Evolutionary conservation across 2,888 invertebrate species (phyloP).

Genomic region (Coronaproctus castanopsis): DNA sequence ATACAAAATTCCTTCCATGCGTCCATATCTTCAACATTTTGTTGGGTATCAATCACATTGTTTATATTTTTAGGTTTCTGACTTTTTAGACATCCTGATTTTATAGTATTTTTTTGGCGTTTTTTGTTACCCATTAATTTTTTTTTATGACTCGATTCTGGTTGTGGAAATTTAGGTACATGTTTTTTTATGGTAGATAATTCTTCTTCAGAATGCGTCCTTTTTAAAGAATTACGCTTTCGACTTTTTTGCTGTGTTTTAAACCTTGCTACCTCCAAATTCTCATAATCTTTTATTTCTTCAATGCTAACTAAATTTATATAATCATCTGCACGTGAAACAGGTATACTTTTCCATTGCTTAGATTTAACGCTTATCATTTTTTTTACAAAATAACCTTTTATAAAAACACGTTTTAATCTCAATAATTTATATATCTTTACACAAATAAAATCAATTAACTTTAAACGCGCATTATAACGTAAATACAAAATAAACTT

Average conservation of each 20-base stretch:
- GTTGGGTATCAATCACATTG: neutral
- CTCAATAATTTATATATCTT: too few species aligned
- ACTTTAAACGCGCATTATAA: too few species aligned
- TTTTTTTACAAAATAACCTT: too few species aligned
- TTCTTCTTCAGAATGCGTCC: too few species aligned
- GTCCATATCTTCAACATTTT: constrained; percentile 1
- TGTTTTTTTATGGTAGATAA: neutral
- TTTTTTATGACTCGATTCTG: neutral
- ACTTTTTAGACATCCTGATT: neutral
- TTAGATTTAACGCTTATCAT: neutral
- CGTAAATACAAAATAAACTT: too few species aligned
- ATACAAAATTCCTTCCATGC: constrained; percentile 4
- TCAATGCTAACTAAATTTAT: neutral
- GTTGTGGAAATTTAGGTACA: too few species aligned
- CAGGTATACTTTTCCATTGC: neutral
- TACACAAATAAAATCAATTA: too few species aligned
- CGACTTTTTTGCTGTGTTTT: too few species aligned
- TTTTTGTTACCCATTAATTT: neutral
- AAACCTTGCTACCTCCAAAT: too few species aligned
- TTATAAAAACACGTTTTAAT: too few species aligned
- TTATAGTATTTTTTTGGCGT: neutral
- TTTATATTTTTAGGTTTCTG: neutral
- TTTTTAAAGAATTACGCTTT: too few species aligned
- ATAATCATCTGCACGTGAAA: neutral
- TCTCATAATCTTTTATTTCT: neutral